Evolutionary conservation across 1,140 invertebrate genomes (phyloP), one percentile per base, ranked within the genome.

Genomic region (Lanistes nyassanus): DNA sequence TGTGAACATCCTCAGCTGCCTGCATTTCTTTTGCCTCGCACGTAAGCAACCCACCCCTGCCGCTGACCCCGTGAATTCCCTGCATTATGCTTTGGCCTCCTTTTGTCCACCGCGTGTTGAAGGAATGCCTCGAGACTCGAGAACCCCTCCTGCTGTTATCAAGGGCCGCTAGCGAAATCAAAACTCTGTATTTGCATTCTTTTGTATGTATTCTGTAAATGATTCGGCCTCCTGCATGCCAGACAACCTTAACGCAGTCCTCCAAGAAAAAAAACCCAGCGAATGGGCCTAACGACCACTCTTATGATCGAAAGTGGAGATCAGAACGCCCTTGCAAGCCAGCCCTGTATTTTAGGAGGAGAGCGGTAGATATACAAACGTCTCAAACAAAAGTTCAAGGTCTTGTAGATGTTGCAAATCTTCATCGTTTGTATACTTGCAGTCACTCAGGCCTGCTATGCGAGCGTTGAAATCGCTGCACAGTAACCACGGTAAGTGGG

Each of bases 381-480:
- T 34, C 5, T 65, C n/a, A 65, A 36, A 36, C 62, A 21, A 65
- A 31, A 36, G 3, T 31, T 65, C 26, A 26, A 65, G 34, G 31
- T 65, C 62, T 31, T 36, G 3, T 34, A 65, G 5, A 5, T 21
- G 29, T 11, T 34, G 62, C 6, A 34, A 9, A 36, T 65, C 11
- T 36, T 36, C 31, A 31, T 65, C 34, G 21, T 36, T 21, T 7
- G 34, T 6, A 34, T 4, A 21, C 3, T 65, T 34, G 7, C 5
- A 5, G 31, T 65, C 62, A 34, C n/a, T 31, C 11, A 34, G 9
- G 34, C 21, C 26, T 6, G 62, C n/a, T 29, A 29, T 36, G 21
- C 62, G 26, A 21, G 62, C 62, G 31, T 65, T 65, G 34, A 65
- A 65, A 65, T 65, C 34, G 21, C 62, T 29, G 34, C 5, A 65